Base-by-base conservation (phyloP, 1,140 invertebrate species). In the Olivierus martensii region DNA sequence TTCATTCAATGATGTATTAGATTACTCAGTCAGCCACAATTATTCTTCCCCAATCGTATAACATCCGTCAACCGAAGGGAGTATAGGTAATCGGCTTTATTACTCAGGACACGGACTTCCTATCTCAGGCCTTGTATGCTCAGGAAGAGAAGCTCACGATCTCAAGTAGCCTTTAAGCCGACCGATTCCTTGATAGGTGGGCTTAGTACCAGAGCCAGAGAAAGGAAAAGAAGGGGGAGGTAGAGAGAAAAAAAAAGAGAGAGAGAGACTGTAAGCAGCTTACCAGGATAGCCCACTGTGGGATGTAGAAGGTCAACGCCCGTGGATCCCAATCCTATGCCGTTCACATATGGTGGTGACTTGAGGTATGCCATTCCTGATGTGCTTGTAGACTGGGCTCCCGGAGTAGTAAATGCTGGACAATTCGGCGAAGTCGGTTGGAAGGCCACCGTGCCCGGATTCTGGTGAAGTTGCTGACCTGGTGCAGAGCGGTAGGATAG, bases 231-330 rank as follows among this genome's bases (percentile, higher is more conserved):
- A 36, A n/a, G 18, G 18, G 48, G 53, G 36, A 39, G 37, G 28
- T 28, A 28, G 28, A 28, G 9, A 28, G 9, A 28, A 34, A 51
- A 49, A 18, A 47, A 56, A 47, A 39, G 21, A 48, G 15, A 12
- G 11, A n/a, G 14, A n/a, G n/a, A 28, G 28, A 28, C 28, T 12
- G 10, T 48, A 52, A 52, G 50, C 51, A 19, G 51, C 66, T 65
- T 64, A 70, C 68, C 64, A 56, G 67, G 67, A 55, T 69, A 71
- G n/a, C 66, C 66, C 64, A 71, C 68, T 10, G 67, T 66, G 11
- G 69, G 66, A 52, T 71, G 70, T 22, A 71, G 62, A 19, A 71
- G 62, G 48, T 71, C 69, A 19, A 69, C 63, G 36, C 65, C 66
- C 3, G 67, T 62, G 9, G 66, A 63, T 15, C 65, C 62, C 17